Evolutionary conservation across 2,113 vertebrate species (phyloP), one percentile per base, ranked within the genome.

Genomic region (Delphinapterus leucas): DNA sequence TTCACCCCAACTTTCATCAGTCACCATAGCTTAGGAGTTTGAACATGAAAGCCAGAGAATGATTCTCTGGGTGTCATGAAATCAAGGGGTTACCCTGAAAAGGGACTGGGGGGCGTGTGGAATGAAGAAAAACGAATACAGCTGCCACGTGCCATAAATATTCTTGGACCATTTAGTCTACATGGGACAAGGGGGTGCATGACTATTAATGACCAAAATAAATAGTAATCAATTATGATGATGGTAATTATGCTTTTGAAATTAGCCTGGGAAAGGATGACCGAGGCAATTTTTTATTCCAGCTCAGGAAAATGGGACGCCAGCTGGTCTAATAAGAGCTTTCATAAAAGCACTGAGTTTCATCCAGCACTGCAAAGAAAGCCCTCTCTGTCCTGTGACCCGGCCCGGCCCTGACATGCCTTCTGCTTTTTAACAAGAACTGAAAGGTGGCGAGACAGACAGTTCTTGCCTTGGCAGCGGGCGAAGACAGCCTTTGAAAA

Each of bases 281-380:
- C 97, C 89, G 58, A 98, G 97, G 97, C 97, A 96, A 98, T 97
- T 96, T 98, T 97, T 98, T 98, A 98, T 88, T 97, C 96, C 98
- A 97, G 96, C 61, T 95, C 97, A 97, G 98, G 98, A 98, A 98
- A 98, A 98, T 96, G 97, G 98, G 98, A 96, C 80, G 95, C 98
- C 98, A 98, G 98, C 98, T 98, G 98, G 98, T 98, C 98, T 98
- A 98, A 98, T 98, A 98, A 98, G 98, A 97, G 97, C 98, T 98
- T 98, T 98, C 98, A 98, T 98, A 97, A 98, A 97, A 97, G 98
- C 93, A 83, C 97, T 97, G 98, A 97, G 97, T 93, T 97, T 98
- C 97, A 90, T 98, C 98, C 98, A 98, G 97, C 90, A 44, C 94
- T 86, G 97, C 47, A 86, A 98, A 99, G 98, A 99, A 98, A 98